phyloP scores from a whole-genome alignment of 2,888 invertebrate species.

The Dexiosoma caninum region DNA sequence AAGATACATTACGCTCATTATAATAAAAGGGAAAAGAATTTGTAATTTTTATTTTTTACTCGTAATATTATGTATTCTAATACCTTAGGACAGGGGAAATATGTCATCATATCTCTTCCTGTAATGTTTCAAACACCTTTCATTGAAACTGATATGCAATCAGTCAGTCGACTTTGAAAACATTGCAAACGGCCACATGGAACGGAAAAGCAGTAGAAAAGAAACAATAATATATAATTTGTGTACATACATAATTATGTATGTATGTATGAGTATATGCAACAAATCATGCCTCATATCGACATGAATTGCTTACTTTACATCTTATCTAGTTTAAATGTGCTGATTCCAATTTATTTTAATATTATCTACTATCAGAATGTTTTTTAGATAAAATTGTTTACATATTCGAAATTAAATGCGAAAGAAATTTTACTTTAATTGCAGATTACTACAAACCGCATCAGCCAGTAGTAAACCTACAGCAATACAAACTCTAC shows the following conservation, averaged over 20 bases:
- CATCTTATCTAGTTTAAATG: constrained; percentile 31
- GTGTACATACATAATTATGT: not conserved
- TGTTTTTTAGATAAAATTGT: constrained; percentile 26
- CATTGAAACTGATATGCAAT: not conserved
- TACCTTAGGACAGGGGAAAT: too few relatives aligned
- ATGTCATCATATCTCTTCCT: not conserved
- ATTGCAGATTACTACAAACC: constrained; percentile 55
- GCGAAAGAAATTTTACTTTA: constrained; percentile 4
- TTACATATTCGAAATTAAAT: not conserved
- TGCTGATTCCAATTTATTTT: not conserved
- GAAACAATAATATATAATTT: too few relatives aligned
- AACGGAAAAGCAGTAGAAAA: not conserved
- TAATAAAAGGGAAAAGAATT: not conserved
- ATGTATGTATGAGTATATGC: not conserved
- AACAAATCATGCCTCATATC: constrained; percentile 16
- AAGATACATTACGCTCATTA: not conserved
- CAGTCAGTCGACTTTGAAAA: constrained; percentile 17
- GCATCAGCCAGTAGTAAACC: constrained; percentile 27
- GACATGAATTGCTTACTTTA: constrained; percentile 3
- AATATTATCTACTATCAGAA: not conserved
- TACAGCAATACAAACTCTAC: not conserved
- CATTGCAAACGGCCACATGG: not conserved
- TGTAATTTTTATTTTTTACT: not conserved
- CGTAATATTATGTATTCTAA: not conserved
- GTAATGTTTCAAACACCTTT: not conserved